These are phyloP conservation scores for Drosophila pallidifrons DNA, from an alignment of 1,140 invertebrate genomes.

Conservation along the genomic window DNA sequence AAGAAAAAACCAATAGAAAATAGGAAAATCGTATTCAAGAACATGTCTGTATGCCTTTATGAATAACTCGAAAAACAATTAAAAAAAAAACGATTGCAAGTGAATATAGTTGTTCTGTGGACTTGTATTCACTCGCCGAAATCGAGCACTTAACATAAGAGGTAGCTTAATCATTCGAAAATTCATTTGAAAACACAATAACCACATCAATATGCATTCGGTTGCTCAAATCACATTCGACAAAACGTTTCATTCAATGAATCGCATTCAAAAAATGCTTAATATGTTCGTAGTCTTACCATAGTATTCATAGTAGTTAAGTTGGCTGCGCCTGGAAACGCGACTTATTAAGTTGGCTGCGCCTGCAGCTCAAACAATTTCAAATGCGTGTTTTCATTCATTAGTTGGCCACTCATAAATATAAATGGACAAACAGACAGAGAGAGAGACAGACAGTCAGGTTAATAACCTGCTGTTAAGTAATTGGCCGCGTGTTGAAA, in stretches of 20 bases:
- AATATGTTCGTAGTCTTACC: not conserved
- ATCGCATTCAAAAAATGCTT: not conserved
- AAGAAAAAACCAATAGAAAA: not conserved
- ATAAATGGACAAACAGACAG: not conserved
- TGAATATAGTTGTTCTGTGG: constrained; percentile 6
- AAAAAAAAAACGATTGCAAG: not conserved
- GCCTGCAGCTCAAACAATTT: too few species aligned
- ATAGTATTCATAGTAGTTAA: not conserved
- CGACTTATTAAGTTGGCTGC: constrained; percentile 3
- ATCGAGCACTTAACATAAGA: constrained; percentile 8
- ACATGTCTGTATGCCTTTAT: not conserved
- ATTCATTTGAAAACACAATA: not conserved
- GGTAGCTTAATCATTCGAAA: not conserved
- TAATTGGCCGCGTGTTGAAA: not conserved
- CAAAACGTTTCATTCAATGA: not conserved
- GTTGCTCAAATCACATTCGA: too few species aligned
- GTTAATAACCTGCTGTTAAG: constrained; percentile 33
- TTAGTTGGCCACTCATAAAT: not conserved
- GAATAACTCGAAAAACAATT: not conserved
- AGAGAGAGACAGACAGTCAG: constrained; percentile 6
- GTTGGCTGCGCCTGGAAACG: not conserved
- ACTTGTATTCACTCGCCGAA: constrained; percentile 9
- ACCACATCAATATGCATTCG: too few species aligned
- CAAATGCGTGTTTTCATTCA: not conserved
- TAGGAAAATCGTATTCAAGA: not conserved